Evolutionary conservation across 2,888 invertebrate genomes (phyloP).

Genomic region (Zhengitettix transpicula): DNA sequence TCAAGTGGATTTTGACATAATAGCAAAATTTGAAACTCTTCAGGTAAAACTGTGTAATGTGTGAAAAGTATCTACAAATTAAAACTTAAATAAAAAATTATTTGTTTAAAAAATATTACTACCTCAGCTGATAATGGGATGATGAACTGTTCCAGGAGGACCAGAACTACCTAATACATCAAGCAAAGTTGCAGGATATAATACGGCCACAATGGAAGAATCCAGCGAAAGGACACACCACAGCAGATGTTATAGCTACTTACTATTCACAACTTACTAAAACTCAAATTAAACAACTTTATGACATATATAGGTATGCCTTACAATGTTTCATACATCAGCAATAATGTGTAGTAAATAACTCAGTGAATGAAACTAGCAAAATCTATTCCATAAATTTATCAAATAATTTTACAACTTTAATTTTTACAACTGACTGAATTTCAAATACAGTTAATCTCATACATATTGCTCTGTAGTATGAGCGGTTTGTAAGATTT

Average conservation of each 20-base stretch:
- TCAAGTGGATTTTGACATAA: constrained; percentile 63
- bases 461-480: no score
- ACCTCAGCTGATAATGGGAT: no score
- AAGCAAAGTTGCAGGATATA: constrained; percentile 53
- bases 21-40: constrained; percentile 68
- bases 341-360: no score
- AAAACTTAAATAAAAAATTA: neutral
- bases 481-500: no score
- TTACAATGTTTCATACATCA: no score
- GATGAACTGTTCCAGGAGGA: constrained; percentile 41
- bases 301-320: constrained; percentile 57
- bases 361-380: no score
- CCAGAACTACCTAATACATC: constrained; percentile 63
- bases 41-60: constrained; percentile 32
- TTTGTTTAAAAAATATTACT: neutral
- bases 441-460: no score
- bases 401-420: no score
- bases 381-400: no score
- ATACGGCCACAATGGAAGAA: constrained; percentile 74
- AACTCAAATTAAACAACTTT: constrained; percentile 56
- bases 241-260: constrained; percentile 50
- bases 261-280: constrained; percentile 62
- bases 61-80: neutral
- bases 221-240: constrained; percentile 58
- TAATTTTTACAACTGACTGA: no score